These are phyloP conservation scores for Dynastes hyllus DNA, from an alignment of 2,888 invertebrate genomes.

Conservation along the genomic window DNA sequence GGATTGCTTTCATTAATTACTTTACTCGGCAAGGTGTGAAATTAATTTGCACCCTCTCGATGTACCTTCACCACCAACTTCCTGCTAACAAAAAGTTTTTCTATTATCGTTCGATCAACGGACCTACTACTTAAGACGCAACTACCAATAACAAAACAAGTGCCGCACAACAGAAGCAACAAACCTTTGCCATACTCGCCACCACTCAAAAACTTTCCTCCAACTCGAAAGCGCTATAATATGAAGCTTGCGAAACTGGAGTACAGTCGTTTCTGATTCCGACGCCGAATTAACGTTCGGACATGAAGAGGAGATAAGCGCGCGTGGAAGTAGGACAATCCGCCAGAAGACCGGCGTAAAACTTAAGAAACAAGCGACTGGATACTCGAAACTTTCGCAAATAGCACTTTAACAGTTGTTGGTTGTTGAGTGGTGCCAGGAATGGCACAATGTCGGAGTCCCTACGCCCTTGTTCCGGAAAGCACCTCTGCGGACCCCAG, in stretches of 20 bases:
- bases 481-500: not conserved
- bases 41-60: no score
- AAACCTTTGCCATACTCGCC: not conserved
- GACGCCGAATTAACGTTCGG: conserved; percentile 25
- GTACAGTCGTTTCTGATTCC: not conserved
- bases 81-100: not conserved
- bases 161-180: not conserved
- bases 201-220: not conserved
- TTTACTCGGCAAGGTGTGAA: no score
- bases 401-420: conserved; percentile 19
- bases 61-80: no score
- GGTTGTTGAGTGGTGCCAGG: not conserved
- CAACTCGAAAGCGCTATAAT: not conserved
- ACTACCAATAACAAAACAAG: not conserved
- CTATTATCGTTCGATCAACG: not conserved
- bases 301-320: conserved; percentile 9
- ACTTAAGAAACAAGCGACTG: not conserved
- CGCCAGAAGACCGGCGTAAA: conserved; percentile 5
- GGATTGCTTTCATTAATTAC: no score
- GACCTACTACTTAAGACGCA: not conserved
- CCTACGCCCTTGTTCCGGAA: not conserved
- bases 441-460: not conserved
- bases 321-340: conserved; percentile 3
- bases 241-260: not conserved
- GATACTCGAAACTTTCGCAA: not conserved